Evolutionary conservation across 2,113 vertebrate genomes (phyloP).

Genomic region (Brachyhypopomus occidentalis): DNA sequence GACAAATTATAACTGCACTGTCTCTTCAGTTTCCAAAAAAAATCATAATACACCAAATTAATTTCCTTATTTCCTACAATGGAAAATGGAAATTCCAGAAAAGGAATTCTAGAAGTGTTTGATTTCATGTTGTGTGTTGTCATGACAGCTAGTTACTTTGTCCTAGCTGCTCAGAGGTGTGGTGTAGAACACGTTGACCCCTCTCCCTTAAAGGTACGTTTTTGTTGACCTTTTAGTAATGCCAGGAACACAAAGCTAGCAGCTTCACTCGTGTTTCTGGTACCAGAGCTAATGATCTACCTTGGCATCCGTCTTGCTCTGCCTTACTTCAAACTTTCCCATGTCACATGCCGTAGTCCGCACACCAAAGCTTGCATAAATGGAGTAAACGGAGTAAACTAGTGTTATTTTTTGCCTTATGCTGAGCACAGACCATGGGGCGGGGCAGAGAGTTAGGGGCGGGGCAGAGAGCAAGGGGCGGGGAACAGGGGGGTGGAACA

Average conservation of each 20-base stretch:
- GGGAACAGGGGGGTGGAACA: neutral
- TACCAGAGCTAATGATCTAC: slow-evolving; percentile 4
- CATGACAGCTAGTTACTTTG: slow-evolving; percentile 45
- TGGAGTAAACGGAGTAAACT: slow-evolving; percentile 30
- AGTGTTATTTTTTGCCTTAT: slow-evolving; percentile 55
- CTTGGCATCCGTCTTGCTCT: slow-evolving; percentile 42
- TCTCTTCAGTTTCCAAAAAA: slow-evolving; percentile 18
- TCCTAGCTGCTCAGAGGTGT: slow-evolving; percentile 21
- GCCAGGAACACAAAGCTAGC: slow-evolving; percentile 5
- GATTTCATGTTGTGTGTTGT: slow-evolving; percentile 30
- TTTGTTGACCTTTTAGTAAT: slow-evolving; percentile 17
- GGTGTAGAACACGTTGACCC: neutral
- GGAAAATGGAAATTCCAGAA: neutral
- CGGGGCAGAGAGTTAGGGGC: neutral
- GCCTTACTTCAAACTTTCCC: slow-evolving; percentile 55
- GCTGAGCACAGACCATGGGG: neutral
- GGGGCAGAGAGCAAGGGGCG: neutral
- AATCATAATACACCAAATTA: neutral
- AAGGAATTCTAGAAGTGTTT: neutral
- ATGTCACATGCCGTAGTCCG: slow-evolving; percentile 39
- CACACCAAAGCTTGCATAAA: slow-evolving; percentile 55
- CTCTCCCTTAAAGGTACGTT: neutral
- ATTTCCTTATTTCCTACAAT: neutral
- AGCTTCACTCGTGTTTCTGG: slow-evolving; percentile 5
- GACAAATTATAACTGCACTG: slow-evolving; percentile 25